phyloP scores from a whole-genome alignment of 2,797 vertebrate species.

The Tolypeutes matacus region DNA sequence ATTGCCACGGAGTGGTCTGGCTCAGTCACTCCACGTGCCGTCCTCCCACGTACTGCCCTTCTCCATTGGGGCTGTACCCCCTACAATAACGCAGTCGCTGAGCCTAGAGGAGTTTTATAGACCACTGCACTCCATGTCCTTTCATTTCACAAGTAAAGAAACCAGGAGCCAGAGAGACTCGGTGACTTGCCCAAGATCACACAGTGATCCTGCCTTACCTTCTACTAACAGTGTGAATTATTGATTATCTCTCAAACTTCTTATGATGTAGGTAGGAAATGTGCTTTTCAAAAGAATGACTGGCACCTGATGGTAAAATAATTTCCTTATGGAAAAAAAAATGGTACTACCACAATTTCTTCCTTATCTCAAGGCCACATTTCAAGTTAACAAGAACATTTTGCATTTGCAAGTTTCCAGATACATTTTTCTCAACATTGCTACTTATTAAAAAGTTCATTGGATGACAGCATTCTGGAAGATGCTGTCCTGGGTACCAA shows the following conservation, averaged over 20 bases:
- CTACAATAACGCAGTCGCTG: not conserved
- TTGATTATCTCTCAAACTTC: not conserved
- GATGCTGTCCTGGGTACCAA: not conserved
- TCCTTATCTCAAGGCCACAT: conserved; percentile 2
- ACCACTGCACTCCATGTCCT: not conserved
- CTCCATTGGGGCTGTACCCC: not conserved
- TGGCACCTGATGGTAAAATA: not conserved
- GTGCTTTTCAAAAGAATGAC: conserved; percentile 34
- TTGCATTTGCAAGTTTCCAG: not conserved
- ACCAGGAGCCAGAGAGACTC: not conserved
- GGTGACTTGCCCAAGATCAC: not conserved
- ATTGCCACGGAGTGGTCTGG: not conserved
- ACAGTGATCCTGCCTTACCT: not conserved
- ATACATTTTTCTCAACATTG: not conserved
- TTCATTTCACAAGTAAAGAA: not conserved
- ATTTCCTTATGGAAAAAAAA: not conserved
- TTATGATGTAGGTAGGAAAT: conserved; percentile 8
- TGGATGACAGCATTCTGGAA: not conserved
- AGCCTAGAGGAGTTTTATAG: not conserved
- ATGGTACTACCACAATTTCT: not conserved
- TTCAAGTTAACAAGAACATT: not conserved
- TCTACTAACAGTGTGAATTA: conserved; percentile 32
- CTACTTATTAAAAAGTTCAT: not conserved
- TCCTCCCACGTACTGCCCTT: not conserved
- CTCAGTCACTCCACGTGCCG: not conserved